A percentile compares a stretch with the other conserved stretches of the same genome.
These are phyloP conservation scores for Stenolophus ochropezus DNA, from an alignment of 2,888 invertebrate genomes.

Conservation along the genomic window DNA sequence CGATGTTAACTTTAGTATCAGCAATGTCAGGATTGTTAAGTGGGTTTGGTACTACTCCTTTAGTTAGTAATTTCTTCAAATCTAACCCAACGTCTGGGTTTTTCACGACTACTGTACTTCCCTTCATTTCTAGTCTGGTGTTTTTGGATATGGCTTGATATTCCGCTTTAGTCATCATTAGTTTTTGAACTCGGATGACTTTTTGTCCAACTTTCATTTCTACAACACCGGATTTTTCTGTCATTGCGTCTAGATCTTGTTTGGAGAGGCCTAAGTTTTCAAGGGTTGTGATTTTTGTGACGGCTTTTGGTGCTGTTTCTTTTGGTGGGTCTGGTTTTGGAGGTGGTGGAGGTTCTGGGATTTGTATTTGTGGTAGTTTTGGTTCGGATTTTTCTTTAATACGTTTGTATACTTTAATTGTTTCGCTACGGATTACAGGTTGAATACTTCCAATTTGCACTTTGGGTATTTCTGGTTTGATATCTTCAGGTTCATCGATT, in stretches of 20 bases:
- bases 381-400: constrained; percentile 37
- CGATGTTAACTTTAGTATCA: constrained; percentile 23
- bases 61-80: constrained; percentile 33
- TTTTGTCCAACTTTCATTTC: constrained; percentile 79
- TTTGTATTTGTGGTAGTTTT: constrained; percentile 62
- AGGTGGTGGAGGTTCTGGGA: constrained; percentile 47
- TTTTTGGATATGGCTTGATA: constrained; percentile 80
- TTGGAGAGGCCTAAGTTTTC: constrained; percentile 67
- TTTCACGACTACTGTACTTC: constrained; percentile 32
- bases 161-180: constrained; percentile 81
- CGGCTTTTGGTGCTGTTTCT: constrained; percentile 27
- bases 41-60: constrained; percentile 9
- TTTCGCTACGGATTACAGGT: constrained; percentile 71
- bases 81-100: constrained; percentile 32
- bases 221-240: constrained; percentile 65
- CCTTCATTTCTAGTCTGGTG: constrained; percentile 72
- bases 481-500: constrained; percentile 62
- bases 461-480: constrained; percentile 57
- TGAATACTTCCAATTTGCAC: constrained; percentile 67
- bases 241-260: constrained; percentile 67
- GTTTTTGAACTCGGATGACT: constrained; percentile 79
- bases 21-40: neutral
- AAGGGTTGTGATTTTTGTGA: constrained; percentile 62
- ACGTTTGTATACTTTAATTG: constrained; percentile 69
- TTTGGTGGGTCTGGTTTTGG: neutral